These are phyloP conservation scores for Zosterops lateralis DNA, from an alignment of 2,113 vertebrate genomes.

Conservation along the genomic window DNA sequence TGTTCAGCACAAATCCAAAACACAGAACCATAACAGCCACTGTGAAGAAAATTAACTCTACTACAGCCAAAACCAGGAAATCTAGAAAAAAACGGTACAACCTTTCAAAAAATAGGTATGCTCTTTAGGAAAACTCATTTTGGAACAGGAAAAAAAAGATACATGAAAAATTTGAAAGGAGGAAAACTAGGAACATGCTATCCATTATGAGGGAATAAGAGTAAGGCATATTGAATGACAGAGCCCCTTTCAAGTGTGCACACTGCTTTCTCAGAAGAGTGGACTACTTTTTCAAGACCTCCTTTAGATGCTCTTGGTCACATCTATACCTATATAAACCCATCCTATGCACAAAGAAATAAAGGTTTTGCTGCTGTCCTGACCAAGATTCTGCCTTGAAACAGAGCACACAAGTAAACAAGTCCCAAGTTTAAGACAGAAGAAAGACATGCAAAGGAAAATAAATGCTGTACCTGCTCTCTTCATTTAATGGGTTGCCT, in stretches of 20 bases:
- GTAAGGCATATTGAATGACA: not conserved
- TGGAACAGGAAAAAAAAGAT: not conserved
- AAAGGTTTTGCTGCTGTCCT: not conserved
- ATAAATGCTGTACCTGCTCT: conserved; percentile 25
- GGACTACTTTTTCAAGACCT: not conserved
- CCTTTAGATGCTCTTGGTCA: not conserved
- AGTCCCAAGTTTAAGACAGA: not conserved
- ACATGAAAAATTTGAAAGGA: not conserved
- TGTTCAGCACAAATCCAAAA: not conserved
- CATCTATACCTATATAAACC: not conserved
- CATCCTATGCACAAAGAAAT: not conserved
- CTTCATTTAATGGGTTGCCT: not conserved
- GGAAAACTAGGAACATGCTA: not conserved
- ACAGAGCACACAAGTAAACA: not conserved
- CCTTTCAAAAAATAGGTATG: not conserved
- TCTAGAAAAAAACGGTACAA: not conserved
- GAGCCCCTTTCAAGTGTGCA: not conserved
- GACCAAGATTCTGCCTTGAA: not conserved
- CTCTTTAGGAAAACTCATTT: not conserved
- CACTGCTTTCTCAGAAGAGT: fast-evolving
- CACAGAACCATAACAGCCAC: not conserved
- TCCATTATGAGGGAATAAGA: not conserved
- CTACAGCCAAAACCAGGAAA: not conserved
- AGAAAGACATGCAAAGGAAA: not conserved
- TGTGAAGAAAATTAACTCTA: not conserved